Evolutionary conservation across 2,113 vertebrate genomes (phyloP), one percentile per base, ranked within the genome.

Genomic region (Coreoperca whiteheadi): DNA sequence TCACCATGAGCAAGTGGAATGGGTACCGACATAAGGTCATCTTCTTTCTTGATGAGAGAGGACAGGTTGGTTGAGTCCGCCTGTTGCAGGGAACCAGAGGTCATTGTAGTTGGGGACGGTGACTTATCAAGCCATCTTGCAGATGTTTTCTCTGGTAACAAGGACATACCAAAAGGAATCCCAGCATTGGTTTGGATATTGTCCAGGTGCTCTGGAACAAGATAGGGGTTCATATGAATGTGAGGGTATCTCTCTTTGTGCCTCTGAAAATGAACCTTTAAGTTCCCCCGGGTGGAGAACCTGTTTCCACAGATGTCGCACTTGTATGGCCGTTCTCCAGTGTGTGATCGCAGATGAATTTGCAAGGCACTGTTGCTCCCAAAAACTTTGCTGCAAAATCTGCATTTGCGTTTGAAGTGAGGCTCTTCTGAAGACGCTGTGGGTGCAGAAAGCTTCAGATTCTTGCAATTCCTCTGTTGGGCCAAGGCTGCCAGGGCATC

Each of bases 281-380:
- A 97, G 93, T 89, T 97, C 97, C 72, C 96, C 95, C 96, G 96
- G 2, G 97, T 97, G 85, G 96, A 97, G 93, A 97, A 97, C 73
- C 97, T 87, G 93, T 97, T 97, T 50, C 96, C 97, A 61, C 97
- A 97, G 83, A 97, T 95, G 96, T 97, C 97, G 93, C 96, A 97
- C 90, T 96, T 97, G 92, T 97, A 97, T 0, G 97, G 96, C 89
- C 96, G 93, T 91, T 97, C 96, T 8, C 96, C 96, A 0, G 96
- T 97, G 79, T 97, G 97, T 71, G 96, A 97, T 46, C 96, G 96
- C 77, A 97, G 92, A 86, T 97, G 97, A 88, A 97, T 97, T 95
- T 97, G 96, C 95, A 97, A 95, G 95, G 96, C 96, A 94, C 96
- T 97, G 94, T 97, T 96, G 75, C 96, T 97, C 87, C 96, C 96